A percentile compares a stretch with the other conserved stretches of the same genome.
Evolutionary conservation across 2,888 invertebrate species (phyloP).

Genomic region (Philhelius pedissequus): DNA sequence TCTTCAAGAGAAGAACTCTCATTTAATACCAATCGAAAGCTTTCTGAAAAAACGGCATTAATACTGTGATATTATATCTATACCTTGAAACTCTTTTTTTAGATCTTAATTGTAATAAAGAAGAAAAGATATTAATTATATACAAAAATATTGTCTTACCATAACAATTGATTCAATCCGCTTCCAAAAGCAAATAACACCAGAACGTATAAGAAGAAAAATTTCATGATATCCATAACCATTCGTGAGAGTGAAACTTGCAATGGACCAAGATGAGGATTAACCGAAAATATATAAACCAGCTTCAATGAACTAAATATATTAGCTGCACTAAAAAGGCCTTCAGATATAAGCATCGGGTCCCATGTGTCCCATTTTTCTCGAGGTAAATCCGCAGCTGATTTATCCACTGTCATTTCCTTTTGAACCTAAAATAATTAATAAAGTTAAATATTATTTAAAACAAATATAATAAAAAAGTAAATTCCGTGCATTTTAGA

Average conservation of each 20-base stretch:
- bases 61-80: too few relatives aligned
- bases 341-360: constrained; percentile 97
- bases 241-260: constrained; percentile 96
- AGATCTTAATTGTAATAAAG: too few relatives aligned
- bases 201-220: constrained; percentile 94
- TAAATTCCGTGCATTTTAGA: too few relatives aligned
- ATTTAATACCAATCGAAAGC: too few relatives aligned
- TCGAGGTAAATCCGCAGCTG: constrained; percentile 85
- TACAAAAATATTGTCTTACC: constrained; percentile 70
- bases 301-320: constrained; percentile 97
- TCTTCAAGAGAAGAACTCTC: too few relatives aligned
- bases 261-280: constrained; percentile 96
- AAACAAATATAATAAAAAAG: too few relatives aligned
- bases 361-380: constrained; percentile 99
- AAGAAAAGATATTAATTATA: too few relatives aligned
- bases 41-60: too few relatives aligned
- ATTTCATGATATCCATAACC: constrained; percentile 98
- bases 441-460: too few relatives aligned
- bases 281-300: constrained; percentile 98
- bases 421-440: constrained; percentile 83
- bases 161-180: constrained; percentile 81
- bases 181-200: constrained; percentile 98
- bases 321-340: constrained; percentile 98
- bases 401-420: constrained; percentile 82
- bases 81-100: too few relatives aligned